These are phyloP conservation scores for Eunapius fragilis DNA, from an alignment of 37 sponge, comb jelly and placozoan species.

Conservation along the genomic window DNA sequence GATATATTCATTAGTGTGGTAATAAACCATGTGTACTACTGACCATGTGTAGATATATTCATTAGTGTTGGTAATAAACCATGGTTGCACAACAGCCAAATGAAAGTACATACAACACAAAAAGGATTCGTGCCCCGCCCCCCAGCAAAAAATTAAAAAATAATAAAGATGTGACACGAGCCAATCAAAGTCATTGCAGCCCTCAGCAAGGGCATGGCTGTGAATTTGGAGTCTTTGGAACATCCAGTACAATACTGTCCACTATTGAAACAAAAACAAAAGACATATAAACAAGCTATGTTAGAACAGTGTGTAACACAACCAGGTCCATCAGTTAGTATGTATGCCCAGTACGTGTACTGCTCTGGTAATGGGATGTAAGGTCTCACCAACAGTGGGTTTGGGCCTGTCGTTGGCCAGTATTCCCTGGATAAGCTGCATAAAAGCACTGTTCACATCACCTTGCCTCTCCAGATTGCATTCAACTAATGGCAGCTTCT, in stretches of 20 bases:
- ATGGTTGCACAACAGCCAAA: too few relatives aligned
- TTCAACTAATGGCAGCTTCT: constrained; percentile 31
- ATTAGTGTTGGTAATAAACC: too few relatives aligned
- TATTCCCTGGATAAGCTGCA: constrained; percentile 24
- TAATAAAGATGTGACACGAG: too few relatives aligned
- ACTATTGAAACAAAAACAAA: background rate
- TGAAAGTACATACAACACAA: too few relatives aligned
- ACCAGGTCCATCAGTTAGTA: too few relatives aligned
- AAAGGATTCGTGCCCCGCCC: too few relatives aligned
- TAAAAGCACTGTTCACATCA: constrained; percentile 33
- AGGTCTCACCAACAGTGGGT: background rate
- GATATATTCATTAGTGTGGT: too few relatives aligned
- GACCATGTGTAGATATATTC: too few relatives aligned
- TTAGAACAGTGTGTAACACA: background rate
- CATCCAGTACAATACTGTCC: background rate
- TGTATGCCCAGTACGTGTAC: background rate
- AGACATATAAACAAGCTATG: background rate
- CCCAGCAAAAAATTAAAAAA: too few relatives aligned
- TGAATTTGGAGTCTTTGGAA: background rate
- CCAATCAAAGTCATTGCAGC: too few relatives aligned
- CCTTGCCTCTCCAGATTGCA: constrained; percentile 5
- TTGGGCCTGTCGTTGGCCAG: constrained; percentile 7
- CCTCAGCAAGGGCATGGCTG: background rate
- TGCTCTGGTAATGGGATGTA: too few relatives aligned
- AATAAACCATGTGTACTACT: too few relatives aligned